These are phyloP conservation scores for Dicycla oo DNA, from an alignment of 2,888 invertebrate species.

Conservation along the genomic window DNA sequence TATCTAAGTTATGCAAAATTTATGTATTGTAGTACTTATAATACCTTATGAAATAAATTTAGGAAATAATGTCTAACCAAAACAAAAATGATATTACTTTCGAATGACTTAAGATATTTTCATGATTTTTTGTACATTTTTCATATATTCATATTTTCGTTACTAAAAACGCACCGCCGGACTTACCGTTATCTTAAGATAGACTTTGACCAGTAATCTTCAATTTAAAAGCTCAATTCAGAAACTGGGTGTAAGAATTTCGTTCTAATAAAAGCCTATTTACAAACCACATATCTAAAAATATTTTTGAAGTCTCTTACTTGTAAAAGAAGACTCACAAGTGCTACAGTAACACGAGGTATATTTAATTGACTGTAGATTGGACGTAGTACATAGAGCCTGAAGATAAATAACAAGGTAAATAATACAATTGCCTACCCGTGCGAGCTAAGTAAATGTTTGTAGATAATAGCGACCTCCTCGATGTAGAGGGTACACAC, in stretches of 20 bases:
- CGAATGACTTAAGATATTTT: too few relatives aligned
- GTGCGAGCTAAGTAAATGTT: constrained; percentile 50
- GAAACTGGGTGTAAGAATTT: background rate
- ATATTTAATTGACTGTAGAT: constrained; percentile 26
- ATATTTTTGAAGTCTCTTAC: background rate
- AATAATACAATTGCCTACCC: constrained; percentile 51
- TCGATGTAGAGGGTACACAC: constrained; percentile 9
- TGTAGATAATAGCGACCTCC: constrained; percentile 35
- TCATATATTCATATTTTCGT: too few relatives aligned
- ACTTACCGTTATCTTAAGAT: too few relatives aligned
- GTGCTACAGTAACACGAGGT: background rate
- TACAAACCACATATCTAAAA: too few relatives aligned
- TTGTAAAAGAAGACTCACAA: background rate
- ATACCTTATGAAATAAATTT: too few relatives aligned
- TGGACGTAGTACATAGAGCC: constrained; percentile 5
- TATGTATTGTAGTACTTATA: too few relatives aligned
- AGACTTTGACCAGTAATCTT: background rate
- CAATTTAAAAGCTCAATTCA: background rate
- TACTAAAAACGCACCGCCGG: too few relatives aligned
- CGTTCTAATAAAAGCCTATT: background rate
- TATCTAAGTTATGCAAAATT: too few relatives aligned
- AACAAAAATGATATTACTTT: too few relatives aligned
- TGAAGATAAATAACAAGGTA: constrained; percentile 32
- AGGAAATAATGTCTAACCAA: too few relatives aligned
- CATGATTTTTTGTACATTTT: too few relatives aligned